These are phyloP conservation scores for Drosophila nr. perissopoda DNA, from an alignment of 2,888 invertebrate genomes.

Conservation along the genomic window DNA sequence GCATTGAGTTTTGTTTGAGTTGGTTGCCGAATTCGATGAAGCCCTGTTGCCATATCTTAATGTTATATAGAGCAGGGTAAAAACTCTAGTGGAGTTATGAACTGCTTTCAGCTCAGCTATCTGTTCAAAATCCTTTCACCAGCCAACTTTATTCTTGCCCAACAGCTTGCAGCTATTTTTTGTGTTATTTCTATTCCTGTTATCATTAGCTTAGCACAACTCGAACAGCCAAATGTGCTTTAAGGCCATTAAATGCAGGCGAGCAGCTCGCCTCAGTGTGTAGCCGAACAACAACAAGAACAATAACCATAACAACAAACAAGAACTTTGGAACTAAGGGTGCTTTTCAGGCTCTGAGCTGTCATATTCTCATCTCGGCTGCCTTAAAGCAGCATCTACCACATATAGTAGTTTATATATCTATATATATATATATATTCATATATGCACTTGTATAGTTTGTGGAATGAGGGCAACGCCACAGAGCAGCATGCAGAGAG, in stretches of 20 bases:
- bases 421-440: slow-evolving; percentile 4
- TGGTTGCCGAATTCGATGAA: slow-evolving; percentile 57
- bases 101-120: slow-evolving; percentile 1
- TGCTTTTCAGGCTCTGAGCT: slow-evolving; percentile 32
- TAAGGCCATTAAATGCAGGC: slow-evolving; percentile 45
- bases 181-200: slow-evolving; percentile 28
- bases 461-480: slow-evolving; percentile 56
- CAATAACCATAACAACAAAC: slow-evolving; percentile 28
- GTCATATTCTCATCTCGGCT: slow-evolving; percentile 45
- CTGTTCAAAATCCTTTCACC: slow-evolving; percentile 2
- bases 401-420: slow-evolving; percentile 1
- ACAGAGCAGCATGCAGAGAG: slow-evolving; percentile 15
- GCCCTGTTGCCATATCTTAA: slow-evolving; percentile 45
- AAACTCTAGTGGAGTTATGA: slow-evolving; percentile 15
- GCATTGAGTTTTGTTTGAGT: slow-evolving; percentile 33
- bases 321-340: slow-evolving; percentile 32
- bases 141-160: slow-evolving; percentile 2
- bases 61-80: slow-evolving; percentile 20
- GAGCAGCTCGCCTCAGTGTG: slow-evolving; percentile 14
- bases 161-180: slow-evolving; percentile 6
- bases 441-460: slow-evolving; percentile 5
- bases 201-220: slow-evolving; percentile 24
- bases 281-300: slow-evolving; percentile 10
- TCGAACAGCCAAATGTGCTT: slow-evolving; percentile 3
- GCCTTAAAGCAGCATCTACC: slow-evolving; percentile 37